Evolutionary conservation across 2,888 invertebrate genomes (phyloP).

Genomic region (Candidula unifasciata): DNA sequence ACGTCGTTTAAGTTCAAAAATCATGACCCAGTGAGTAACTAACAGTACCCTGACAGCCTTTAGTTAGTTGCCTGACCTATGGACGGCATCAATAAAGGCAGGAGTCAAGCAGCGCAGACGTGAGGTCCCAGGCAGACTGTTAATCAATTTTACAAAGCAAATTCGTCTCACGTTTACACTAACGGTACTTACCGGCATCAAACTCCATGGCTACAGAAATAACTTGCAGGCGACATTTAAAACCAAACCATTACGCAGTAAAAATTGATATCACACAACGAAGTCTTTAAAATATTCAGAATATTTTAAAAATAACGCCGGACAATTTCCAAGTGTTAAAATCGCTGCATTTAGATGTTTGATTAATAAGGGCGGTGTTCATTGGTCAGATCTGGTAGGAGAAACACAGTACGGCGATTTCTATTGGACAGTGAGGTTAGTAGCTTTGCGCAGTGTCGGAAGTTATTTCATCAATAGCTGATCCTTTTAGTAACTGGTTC

Average conservation of each 20-base stretch:
- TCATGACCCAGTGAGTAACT: no score
- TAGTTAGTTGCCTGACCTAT: neutral
- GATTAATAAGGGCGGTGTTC: neutral
- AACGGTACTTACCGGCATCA: no score
- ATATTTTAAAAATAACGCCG: neutral
- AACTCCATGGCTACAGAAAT: no score
- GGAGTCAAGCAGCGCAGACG: conserved; percentile 5
- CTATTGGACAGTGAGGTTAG: neutral
- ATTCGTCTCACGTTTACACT: no score
- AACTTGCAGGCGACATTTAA: no score
- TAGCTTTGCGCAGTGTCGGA: conserved; percentile 21
- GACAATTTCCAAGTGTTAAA: neutral
- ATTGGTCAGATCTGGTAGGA: neutral
- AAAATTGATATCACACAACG: no score
- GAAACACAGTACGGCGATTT: neutral
- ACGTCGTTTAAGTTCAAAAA: no score
- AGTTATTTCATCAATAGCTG: neutral
- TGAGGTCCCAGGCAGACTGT: neutral
- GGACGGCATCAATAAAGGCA: neutral
- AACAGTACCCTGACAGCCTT: neutral
- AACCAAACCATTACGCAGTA: no score
- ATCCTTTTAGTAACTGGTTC: neutral
- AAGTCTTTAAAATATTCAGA: neutral
- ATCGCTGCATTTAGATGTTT: conserved; percentile 17
- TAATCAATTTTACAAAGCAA: no score